Evolutionary conservation across 1,140 invertebrate genomes (phyloP), one percentile per base, ranked within the genome.

Genomic region (Diorhabda carinulata): DNA sequence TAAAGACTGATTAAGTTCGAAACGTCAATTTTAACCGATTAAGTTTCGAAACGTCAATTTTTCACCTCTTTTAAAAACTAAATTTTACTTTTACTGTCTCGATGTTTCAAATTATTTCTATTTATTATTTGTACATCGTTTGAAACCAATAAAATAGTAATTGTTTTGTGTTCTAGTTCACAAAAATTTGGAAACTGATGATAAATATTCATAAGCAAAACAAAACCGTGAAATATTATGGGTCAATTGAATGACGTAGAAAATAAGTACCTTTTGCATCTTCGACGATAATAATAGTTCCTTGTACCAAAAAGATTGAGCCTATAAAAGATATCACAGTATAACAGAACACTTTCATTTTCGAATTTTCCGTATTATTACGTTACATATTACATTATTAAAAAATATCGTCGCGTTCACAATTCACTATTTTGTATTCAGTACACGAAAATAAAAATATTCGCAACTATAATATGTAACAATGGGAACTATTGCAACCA

Each of bases 191-290:
- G 25, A 25, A 25, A 25, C 25, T 25, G 25, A 25, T 25, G 25
- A 25, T 25, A 25, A 25, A 25, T 25, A 25, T 25, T 25, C 25
- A 25, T 25, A 25, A 61, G 7, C 6, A 40, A 61, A 8, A 8
- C 8, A 57, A 57, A 57, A 8, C 10, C 2, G 8, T 57, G 56
- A 57, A 57, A 57, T 57, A 57, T 57, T 57, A 57, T 57, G 8
- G 25, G 25, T 25, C 25, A 25, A 25, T 25, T 25, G 1, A 25
- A 25, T 25, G 25, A 25, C 25, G 25, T 25, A 25, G 25, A 25
- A 25, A 25, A 25, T 25, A 25, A 25, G 47, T 78, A 80, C 79
- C 79, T 80, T 79, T 79, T 3, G 79, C 79, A 76, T 80, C 79
- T 62, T 80, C 78, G 8, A 80, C 74, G 9, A 80, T 73, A 68